Percentiles rank a stretch among this genome's conserved stretches.
Conservation (phyloP, 1,140 invertebrate species). For the Aphis gossypii region DNA sequence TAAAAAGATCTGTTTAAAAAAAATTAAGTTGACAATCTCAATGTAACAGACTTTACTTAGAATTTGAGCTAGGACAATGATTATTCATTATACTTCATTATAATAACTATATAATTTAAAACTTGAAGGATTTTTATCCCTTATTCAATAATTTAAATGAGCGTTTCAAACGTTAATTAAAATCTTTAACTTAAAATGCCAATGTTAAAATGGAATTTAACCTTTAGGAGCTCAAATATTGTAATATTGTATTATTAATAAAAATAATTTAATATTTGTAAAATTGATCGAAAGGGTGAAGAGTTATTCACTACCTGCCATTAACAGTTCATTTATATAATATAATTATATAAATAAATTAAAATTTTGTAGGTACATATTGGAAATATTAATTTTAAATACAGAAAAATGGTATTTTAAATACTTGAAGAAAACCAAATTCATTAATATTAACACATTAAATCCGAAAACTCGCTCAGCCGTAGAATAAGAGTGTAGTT, state of each 20-base stretch:
- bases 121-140: background rate
- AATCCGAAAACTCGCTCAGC: background rate
- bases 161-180: slow-evolving; percentile 12
- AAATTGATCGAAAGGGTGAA: background rate
- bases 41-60: background rate
- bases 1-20: background rate
- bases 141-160: slow-evolving; percentile 13
- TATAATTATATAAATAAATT: background rate
- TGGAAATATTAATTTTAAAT: background rate
- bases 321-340: background rate
- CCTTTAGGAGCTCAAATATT: background rate
- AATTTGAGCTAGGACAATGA: background rate
- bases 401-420: background rate
- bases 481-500: background rate
- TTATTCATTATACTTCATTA: background rate
- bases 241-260: background rate
- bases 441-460: background rate
- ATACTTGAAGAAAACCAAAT: background rate
- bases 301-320: background rate
- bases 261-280: background rate
- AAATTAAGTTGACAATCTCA: background rate
- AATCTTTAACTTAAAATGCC: background rate
- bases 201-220: background rate
- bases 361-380: background rate
- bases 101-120: background rate